Conservation (phyloP, 2,797 vertebrate genomes). For the Tympanoctomys barrerae region DNA sequence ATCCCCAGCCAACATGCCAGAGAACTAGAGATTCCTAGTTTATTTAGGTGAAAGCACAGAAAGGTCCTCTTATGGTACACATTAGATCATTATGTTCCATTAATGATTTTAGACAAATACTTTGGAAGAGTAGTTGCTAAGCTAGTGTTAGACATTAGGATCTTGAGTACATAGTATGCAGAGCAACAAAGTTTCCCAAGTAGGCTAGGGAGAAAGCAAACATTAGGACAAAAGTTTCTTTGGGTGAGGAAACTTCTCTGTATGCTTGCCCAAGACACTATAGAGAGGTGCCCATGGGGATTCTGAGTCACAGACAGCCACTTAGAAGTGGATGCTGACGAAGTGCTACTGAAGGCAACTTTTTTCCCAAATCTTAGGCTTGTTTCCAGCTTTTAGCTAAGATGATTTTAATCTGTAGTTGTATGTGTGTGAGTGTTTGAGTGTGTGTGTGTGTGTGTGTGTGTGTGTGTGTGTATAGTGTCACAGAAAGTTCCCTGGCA, state of each 20-base stretch:
- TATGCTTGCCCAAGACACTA: not conserved
- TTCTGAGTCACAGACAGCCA: no score
- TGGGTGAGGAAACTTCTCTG: not conserved
- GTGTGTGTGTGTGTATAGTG: not conserved
- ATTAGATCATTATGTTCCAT: constrained; percentile 69
- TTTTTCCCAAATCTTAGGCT: not conserved
- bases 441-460: not conserved
- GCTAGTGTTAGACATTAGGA: constrained; percentile 37
- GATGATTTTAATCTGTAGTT: not conserved
- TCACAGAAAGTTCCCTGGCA: not conserved
- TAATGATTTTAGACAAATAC: constrained; percentile 69
- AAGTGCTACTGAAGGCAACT: not conserved
- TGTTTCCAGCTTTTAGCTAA: not conserved
- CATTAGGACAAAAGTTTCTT: not conserved
- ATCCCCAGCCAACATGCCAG: not conserved
- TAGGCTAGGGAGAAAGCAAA: not conserved
- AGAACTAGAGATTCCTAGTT: not conserved
- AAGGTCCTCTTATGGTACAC: constrained; percentile 48
- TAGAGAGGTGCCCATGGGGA: not conserved
- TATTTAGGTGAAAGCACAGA: constrained; percentile 52
- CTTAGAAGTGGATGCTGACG: not conserved
- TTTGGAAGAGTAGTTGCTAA: constrained; percentile 64
- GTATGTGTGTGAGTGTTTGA: not conserved
- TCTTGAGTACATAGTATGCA: constrained; percentile 54
- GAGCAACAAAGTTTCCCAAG: constrained; percentile 50